Percentiles rank a stretch among this genome's conserved stretches.
phyloP scores from a whole-genome alignment of 2,888 invertebrate genomes.

The Cheiracanthium punctorium region DNA sequence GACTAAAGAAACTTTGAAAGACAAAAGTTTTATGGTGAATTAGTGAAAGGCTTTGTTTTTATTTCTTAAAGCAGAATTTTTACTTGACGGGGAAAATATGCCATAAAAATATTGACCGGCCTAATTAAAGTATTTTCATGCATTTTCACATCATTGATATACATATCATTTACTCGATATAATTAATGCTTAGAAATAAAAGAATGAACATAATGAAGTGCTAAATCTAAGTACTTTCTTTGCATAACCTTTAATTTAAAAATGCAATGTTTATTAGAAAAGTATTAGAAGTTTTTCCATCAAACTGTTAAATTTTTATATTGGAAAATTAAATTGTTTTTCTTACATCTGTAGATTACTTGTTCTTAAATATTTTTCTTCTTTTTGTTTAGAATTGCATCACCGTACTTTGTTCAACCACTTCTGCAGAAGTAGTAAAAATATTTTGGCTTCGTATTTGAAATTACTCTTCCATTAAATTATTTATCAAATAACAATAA shows the following conservation, averaged over 20 bases:
- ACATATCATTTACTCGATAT: not conserved
- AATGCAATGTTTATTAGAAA: not conserved
- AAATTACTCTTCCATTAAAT: too few species aligned
- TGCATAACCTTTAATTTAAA: not conserved
- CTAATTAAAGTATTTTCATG: not conserved
- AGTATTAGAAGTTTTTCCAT: too few species aligned
- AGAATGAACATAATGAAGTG: not conserved
- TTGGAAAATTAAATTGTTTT: too few species aligned
- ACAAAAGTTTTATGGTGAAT: not conserved
- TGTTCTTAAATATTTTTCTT: too few species aligned
- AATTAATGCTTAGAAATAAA: not conserved
- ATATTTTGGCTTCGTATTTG: too few species aligned
- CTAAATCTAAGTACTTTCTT: not conserved
- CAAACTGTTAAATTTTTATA: too few species aligned
- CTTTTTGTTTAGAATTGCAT: too few species aligned
- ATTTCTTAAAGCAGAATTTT: not conserved
- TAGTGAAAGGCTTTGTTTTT: not conserved
- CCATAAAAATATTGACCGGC: not conserved
- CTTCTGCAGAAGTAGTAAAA: too few species aligned
- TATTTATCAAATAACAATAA: too few species aligned
- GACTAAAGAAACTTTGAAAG: not conserved
- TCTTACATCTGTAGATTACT: too few species aligned
- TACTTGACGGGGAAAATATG: not conserved
- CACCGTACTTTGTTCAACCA: too few species aligned
- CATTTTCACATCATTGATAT: not conserved